phyloP scores from a whole-genome alignment of 2,797 vertebrate genomes.

The Yasuhikotakia modesta region DNA sequence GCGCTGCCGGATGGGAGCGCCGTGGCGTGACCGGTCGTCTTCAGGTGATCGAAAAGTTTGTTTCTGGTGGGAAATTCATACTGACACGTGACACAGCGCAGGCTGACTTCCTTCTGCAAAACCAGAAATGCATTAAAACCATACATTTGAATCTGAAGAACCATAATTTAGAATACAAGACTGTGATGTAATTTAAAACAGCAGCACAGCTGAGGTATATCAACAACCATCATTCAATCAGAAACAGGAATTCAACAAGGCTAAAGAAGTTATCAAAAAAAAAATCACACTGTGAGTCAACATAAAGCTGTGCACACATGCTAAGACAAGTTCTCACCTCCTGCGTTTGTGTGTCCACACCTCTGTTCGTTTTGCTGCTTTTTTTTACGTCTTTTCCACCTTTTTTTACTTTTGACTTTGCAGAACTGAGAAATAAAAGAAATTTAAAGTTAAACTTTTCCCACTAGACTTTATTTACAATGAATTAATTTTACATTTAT shows the following conservation, averaged over 20 bases:
- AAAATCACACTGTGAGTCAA: background rate
- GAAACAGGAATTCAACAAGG: background rate
- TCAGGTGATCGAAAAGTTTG: constrained; percentile 94
- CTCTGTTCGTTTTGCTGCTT: constrained; percentile 64
- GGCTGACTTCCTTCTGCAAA: constrained; percentile 76
- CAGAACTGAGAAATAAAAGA: constrained; percentile 67
- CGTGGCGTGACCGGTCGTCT: constrained; percentile 86
- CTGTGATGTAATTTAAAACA: background rate
- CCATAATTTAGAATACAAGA: background rate
- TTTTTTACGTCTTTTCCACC: constrained; percentile 83
- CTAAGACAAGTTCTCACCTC: constrained; percentile 68
- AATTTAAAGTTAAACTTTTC: background rate
- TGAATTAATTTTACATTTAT: no score
- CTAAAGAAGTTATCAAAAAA: background rate
- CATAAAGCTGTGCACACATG: background rate
- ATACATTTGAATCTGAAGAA: no score
- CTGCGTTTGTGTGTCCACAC: constrained; percentile 68
- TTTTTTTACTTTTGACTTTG: constrained; percentile 87
- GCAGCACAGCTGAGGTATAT: background rate
- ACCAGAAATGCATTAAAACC: background rate
- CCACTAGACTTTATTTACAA: background rate
- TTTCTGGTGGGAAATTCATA: constrained; percentile 89
- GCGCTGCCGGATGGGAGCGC: constrained; percentile 67
- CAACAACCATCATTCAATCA: background rate
- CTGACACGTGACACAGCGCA: constrained; percentile 85